A percentile compares a stretch with the other conserved stretches of the same genome.
phyloP scores from a whole-genome alignment of 92 coral and sea anemone genomes.

The Actinernus sp. region DNA sequence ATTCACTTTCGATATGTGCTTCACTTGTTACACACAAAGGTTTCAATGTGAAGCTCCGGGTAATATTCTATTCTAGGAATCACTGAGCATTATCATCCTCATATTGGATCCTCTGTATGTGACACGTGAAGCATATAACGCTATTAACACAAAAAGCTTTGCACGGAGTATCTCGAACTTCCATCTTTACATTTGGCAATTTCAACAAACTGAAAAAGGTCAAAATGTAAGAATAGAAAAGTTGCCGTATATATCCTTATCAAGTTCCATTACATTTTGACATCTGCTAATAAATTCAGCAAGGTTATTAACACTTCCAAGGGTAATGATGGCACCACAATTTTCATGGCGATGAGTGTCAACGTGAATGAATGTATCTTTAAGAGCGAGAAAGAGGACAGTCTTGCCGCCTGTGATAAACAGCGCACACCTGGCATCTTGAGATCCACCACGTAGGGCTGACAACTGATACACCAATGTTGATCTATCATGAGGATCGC shows the following conservation, averaged over 20 bases:
- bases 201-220: too few species aligned
- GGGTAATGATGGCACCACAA: conserved; percentile 21
- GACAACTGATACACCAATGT: conserved; percentile 27
- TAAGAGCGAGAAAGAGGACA: conserved; percentile 27
- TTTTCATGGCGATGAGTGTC: conserved; percentile 54
- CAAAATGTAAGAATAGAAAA: background rate
- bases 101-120: too few species aligned
- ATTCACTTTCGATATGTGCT: too few species aligned
- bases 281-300: conserved; percentile 6
- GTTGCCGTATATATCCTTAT: conserved; percentile 15
- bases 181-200: too few species aligned
- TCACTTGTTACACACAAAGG: too few species aligned
- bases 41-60: too few species aligned
- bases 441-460: background rate
- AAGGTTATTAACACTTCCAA: conserved; percentile 9
- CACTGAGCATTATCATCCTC: too few species aligned
- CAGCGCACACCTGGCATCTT: background rate
- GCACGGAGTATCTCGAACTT: too few species aligned
- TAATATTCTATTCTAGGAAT: too few species aligned
- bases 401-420: conserved; percentile 34
- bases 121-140: too few species aligned
- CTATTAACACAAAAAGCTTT: too few species aligned
- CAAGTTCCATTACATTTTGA: conserved; percentile 11
- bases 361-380: conserved; percentile 5
- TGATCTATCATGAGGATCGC: conserved; percentile 25